A percentile compares a stretch with the other conserved stretches of the same genome.
Evolutionary conservation across 30 jellyfish, hydroid and myxozoan genomes (phyloP).

Genomic region (Aurelia coerulea): DNA sequence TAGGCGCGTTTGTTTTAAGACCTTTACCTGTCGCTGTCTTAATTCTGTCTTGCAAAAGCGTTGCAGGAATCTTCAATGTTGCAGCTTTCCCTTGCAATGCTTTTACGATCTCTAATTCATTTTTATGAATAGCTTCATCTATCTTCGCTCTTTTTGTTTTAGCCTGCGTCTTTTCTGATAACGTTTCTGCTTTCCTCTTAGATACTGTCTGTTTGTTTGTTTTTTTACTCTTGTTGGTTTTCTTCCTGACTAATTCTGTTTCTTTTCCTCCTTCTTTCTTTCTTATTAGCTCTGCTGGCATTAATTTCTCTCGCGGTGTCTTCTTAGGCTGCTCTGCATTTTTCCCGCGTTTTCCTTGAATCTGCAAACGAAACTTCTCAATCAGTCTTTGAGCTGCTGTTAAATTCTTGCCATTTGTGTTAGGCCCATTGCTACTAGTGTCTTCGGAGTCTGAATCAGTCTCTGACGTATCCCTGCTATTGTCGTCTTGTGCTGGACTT

Average conservation of each 20-base stretch:
- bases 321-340: background rate
- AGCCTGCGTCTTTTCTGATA: no score
- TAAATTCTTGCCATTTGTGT: background rate
- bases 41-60: no score
- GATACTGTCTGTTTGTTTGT: background rate
- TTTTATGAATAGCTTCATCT: no score
- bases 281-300: slow-evolving; percentile 11
- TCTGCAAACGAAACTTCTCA: slow-evolving; percentile 22
- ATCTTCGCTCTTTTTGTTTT: no score
- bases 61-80: background rate
- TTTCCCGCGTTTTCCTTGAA: background rate
- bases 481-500: background rate
- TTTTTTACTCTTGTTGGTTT: background rate
- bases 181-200: background rate
- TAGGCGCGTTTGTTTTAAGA: no score
- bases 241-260: background rate
- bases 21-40: no score
- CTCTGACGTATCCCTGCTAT: background rate
- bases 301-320: background rate
- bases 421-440: background rate
- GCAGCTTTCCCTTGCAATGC: background rate
- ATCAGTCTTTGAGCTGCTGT: slow-evolving; percentile 50
- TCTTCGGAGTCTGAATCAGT: background rate
- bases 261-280: background rate
- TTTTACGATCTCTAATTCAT: background rate